phyloP scores from a whole-genome alignment of 1,140 invertebrate genomes.

The Ostrea denselamellosa region DNA sequence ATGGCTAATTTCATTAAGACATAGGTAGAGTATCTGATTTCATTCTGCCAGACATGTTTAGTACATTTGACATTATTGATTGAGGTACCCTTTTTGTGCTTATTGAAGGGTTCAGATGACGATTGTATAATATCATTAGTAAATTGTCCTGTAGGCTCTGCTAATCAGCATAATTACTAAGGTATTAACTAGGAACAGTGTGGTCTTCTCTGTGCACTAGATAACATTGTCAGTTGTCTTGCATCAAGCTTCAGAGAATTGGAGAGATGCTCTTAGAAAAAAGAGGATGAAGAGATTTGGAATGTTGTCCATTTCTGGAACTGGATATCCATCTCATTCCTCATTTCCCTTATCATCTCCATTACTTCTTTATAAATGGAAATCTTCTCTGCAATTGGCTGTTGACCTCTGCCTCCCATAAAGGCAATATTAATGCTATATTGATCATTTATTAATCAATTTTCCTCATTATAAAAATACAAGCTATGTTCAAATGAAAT shows the following conservation, averaged over 20 bases:
- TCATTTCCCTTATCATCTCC: background rate
- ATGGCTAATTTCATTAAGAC: conserved; percentile 10
- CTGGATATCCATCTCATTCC: too few species aligned
- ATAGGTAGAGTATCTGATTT: background rate
- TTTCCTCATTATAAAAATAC: background rate
- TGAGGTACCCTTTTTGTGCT: conserved; percentile 26
- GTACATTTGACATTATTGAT: background rate
- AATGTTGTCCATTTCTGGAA: background rate
- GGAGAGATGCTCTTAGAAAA: background rate
- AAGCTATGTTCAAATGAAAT: background rate
- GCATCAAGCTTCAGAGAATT: background rate
- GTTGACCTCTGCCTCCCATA: background rate
- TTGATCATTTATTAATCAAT: background rate
- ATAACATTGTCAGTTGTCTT: background rate
- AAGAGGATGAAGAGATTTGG: background rate
- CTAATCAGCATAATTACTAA: background rate
- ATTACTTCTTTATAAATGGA: background rate
- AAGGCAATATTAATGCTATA: background rate
- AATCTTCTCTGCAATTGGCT: background rate
- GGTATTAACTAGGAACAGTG: background rate
- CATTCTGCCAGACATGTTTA: background rate
- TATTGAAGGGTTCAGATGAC: background rate
- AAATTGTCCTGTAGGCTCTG: background rate
- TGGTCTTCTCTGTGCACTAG: background rate
- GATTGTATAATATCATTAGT: conserved; percentile 5